Evolutionary conservation across 1,140 invertebrate genomes (phyloP), one percentile per base, ranked within the genome.

Genomic region (Temnothorax longispinosus): DNA sequence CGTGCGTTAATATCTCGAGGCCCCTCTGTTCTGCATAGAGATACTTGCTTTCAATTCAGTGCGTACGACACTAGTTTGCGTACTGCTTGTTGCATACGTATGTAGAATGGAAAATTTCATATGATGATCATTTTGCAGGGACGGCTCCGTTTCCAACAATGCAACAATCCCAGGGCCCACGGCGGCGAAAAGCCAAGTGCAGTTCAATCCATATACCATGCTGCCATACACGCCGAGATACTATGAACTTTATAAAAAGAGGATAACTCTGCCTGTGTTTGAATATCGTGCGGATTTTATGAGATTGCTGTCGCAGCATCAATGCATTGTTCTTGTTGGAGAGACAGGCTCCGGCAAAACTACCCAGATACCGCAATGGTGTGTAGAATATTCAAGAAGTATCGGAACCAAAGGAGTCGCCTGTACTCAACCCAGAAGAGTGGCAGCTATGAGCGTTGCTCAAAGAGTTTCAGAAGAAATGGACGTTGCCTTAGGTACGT

Each of bases 371-470:
- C 98, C 98, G 2, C 98, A 98, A 95, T 98, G 98, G 98, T 99
- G 98, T 95, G 97, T 99, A 0, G 98, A 99, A 90, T 99, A 97
- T 96, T 97, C 98, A 0, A 94, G 96, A 27, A 96, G 97, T 13
- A 95, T 96, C 62, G 97, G 97, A 0, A 96, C 94, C 93, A 98
- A 97, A 94, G 98, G 97, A 15, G 99, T 99, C 0, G 99, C 99
- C 6, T 99, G 99, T 95, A 99, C 99, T 0, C 99, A 99, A 94
- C 99, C 99, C 0, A 96, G 99, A 92, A 95, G 99, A 96, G 99
- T 99, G 67, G 99, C 99, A 18, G 99, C 99, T 18, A 99, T 99
- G 99, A 99, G 98, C 2, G 99, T 99, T 0, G 99, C 99, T 1
- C 98, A 99, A 93, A 96, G 99, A 95, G 99, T 99, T 0, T 99